Evolutionary conservation across 2,888 invertebrate genomes (phyloP), one percentile per base, ranked within the genome.

Genomic region (Drosophila pseudotakahashii): DNA sequence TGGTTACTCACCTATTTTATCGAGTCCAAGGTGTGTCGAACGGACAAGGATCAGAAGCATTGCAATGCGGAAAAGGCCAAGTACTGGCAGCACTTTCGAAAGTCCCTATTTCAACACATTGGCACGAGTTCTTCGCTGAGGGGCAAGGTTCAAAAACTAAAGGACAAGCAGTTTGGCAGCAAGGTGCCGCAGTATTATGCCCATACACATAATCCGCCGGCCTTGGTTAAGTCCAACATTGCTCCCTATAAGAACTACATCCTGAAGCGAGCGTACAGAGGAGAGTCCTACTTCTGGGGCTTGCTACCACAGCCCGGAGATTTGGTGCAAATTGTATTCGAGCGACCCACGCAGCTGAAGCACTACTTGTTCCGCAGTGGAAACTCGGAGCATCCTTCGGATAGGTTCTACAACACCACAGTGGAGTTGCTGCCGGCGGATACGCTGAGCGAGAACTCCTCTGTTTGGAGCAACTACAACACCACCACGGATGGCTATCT

Each of bases 141-240:
- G 91, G 99, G 99, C 63, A 99, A 99, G 94, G 96, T 98, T 58
- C 99, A 99, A 90, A 98, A 97, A 92, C 93, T 99, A 0, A 98
- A 98, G 96, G 98, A 98, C 90, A 95, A 96, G 81, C 96, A 97
- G 89, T 98, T 97, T 92, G 98, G 97, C 19, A 86, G 77, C 51
- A 96, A 96, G 89, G 93, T 96, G 47, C 95, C 95, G 9, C 93
- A 96, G 37, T 97, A 95, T 92, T 96, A 94, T 89, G 95, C 96
- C 0, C 97, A 97, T 89, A 77, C 79, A 7, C 93, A 93, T 34
- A 98, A 98, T 92, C 96, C 97, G 1, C 93, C 95, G 57, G 95
- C 95, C 0, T 92, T 90, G 36, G 94, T 96, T 7, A 94, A 94
- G 47, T 95, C 96, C 2, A 95, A 95, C 64, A 95, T 98, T 66